phyloP scores from a whole-genome alignment of 2,888 invertebrate species.

The Chrysina gloriosa region DNA sequence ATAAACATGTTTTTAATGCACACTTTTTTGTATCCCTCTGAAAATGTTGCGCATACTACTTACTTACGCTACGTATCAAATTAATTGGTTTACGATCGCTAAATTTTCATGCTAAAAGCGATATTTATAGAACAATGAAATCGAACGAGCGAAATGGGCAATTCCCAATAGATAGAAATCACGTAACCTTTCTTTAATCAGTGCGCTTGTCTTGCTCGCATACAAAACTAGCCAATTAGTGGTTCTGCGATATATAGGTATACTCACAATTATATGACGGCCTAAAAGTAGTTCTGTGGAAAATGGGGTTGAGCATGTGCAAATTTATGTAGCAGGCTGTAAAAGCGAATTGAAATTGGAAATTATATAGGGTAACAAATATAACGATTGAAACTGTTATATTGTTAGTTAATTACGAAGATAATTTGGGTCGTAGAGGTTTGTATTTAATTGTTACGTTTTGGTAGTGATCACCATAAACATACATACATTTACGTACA shows the following conservation, averaged over 20 bases:
- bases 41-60: background rate
- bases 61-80: background rate
- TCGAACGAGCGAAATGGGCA: background rate
- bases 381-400: background rate
- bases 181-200: slow-evolving; percentile 3
- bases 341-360: background rate
- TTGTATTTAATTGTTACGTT: background rate
- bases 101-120: background rate
- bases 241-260: background rate
- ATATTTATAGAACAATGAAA: slow-evolving; percentile 10
- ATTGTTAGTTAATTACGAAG: too few species aligned
- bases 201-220: background rate
- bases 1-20: slow-evolving; percentile 64
- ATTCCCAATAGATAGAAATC: background rate
- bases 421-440: background rate
- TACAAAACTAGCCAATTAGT: slow-evolving; percentile 11
- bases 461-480: too few species aligned
- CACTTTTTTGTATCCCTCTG: slow-evolving; percentile 44
- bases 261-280: background rate
- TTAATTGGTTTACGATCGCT: background rate
- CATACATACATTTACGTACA: too few species aligned
- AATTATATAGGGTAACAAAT: background rate
- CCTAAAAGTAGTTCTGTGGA: background rate
- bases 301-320: slow-evolving; percentile 1
- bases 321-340: slow-evolving; percentile 8